Base-by-base conservation (phyloP, 2,797 vertebrate species). In the Enteromius fasciolatus region DNA sequence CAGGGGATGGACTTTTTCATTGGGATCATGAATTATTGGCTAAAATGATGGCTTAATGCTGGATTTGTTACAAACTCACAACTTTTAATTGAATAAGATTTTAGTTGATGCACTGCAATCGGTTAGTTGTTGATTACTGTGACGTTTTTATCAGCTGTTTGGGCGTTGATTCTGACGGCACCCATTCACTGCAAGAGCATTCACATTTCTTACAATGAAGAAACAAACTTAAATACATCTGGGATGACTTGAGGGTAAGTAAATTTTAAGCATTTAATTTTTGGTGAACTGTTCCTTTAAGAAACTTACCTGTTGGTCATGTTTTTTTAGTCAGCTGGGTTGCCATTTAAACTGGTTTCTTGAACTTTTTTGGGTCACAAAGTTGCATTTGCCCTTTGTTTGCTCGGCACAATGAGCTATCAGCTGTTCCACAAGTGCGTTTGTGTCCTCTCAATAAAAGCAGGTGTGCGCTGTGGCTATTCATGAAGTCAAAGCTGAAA, bases 331-430 rank as follows among this genome's bases (percentile, higher is more conserved):
- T 59, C 28, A 75, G 72, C 50, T 76, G 67, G 66, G 67, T 78
- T n/a, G 18, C 75, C 25, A 33, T 68, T 66, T 78, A 52, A 76
- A 74, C 41, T 36, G 68, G 28, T 33, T 75, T 33, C 41, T 83
- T 73, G 64, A 61, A 63, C 14, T 84, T 44, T 72, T 69, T 39
- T 48, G 69, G 74, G 66, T 73, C 63, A 80, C 48, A 72, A 78
- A 79, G 76, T 83, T 80, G 63, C 20, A 74, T 76, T 52, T 70
- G 23, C 44, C 79, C 46, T 81, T 81, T 81, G 70, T 76, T 83
- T 83, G 74, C 36, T 61, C 61, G 31, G 46, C 31, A 79, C 63
- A 78, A 80, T 69, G 70, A 69, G 20, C 70, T 44, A 64, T 76
- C 69, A 80, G 76, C 70, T 82, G 79, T 85, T 61, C 28, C 5